phyloP scores from a whole-genome alignment of 1,140 invertebrate species.

The Agrilus planipennis region DNA sequence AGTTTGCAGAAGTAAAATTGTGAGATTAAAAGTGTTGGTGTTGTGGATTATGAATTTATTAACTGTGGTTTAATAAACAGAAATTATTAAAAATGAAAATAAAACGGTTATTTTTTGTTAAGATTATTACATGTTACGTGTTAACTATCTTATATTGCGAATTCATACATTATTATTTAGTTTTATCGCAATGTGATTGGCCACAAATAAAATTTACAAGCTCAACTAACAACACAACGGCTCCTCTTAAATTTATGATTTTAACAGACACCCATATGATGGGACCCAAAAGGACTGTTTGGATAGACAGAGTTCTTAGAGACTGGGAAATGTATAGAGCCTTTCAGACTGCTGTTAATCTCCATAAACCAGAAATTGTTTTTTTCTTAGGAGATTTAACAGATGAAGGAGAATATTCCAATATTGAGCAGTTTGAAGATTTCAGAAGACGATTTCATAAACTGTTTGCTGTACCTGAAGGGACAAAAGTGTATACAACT shows the following conservation, averaged over 20 bases:
- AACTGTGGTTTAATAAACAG: no score
- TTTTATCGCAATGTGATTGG: conserved; percentile 55
- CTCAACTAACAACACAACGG: conserved; percentile 33
- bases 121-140: conserved; percentile 18
- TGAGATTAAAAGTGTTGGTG: no score
- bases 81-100: no score
- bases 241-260: conserved; percentile 63
- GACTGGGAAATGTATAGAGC: conserved; percentile 97
- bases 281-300: conserved; percentile 77
- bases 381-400: conserved; percentile 93
- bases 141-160: conserved; percentile 50
- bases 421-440: conserved; percentile 58
- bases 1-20: no score
- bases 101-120: conserved; percentile 13
- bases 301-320: conserved; percentile 89
- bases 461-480: conserved; percentile 65
- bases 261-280: conserved; percentile 89
- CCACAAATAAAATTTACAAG: conserved; percentile 40
- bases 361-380: conserved; percentile 79
- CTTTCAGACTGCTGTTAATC: conserved; percentile 75
- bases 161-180: conserved; percentile 56
- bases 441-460: conserved; percentile 69
- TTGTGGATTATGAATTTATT: no score
- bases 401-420: conserved; percentile 89
- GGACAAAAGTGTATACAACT: conserved; percentile 62